Evolutionary conservation across 2,888 invertebrate genomes (phyloP).

Genomic region (Hypercompe scribonia): DNA sequence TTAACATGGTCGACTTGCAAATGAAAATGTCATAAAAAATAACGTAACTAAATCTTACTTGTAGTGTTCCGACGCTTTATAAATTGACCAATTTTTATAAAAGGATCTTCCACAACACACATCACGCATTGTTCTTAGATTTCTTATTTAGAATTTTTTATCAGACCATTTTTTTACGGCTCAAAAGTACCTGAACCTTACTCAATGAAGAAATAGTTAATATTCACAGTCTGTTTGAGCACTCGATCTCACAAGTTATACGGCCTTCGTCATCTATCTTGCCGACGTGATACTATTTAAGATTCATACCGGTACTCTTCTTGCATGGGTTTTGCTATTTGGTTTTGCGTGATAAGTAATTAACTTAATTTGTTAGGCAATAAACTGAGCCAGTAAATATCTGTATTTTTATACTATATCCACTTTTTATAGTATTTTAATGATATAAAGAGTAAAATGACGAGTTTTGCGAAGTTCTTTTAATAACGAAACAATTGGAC

Average conservation of each 20-base stretch:
- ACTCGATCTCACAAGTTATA: conserved; percentile 37
- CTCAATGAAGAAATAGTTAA: conserved; percentile 42
- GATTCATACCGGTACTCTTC: not conserved
- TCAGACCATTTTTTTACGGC: conserved; percentile 6
- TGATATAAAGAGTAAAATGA: not conserved
- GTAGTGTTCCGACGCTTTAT: not conserved
- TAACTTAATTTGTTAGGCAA: not conserved
- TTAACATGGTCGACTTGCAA: not conserved
- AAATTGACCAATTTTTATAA: not conserved
- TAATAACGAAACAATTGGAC: not conserved
- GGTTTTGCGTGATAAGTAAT: not conserved
- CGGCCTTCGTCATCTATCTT: conserved; percentile 46
- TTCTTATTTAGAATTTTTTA: conserved; percentile 10
- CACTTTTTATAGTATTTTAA: not conserved
- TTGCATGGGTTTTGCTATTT: not conserved
- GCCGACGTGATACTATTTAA: conserved; percentile 52
- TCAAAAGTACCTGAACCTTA: conserved; percentile 16
- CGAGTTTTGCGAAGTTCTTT: not conserved
- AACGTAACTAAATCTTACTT: not conserved
- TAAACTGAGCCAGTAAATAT: too few species aligned
- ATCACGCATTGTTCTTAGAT: conserved; percentile 8
- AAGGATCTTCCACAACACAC: not conserved
- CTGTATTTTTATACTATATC: not conserved
- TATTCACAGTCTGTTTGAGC: conserved; percentile 49
- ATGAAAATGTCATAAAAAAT: not conserved